Percentiles rank a stretch among this genome's conserved stretches.
Conservation (phyloP, 2,888 invertebrate species). For the Idaea dimidiata region DNA sequence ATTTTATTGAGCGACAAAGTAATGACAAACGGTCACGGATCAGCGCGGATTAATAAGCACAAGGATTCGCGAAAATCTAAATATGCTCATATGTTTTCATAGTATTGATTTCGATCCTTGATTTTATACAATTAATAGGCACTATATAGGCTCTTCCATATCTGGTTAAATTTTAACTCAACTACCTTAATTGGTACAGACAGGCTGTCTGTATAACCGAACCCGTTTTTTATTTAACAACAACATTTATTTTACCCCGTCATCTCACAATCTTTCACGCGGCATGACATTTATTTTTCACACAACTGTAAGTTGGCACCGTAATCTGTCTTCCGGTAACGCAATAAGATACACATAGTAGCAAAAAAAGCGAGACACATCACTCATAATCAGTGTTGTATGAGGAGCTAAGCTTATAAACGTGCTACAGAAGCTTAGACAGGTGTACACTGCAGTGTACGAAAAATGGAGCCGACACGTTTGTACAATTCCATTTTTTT, state of each 20-base stretch:
- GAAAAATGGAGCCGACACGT: background rate
- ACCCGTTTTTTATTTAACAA: background rate
- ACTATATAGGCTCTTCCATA: too few relatives aligned
- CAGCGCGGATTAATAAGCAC: too few relatives aligned
- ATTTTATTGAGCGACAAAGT: too few relatives aligned
- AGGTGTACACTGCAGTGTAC: constrained; percentile 17
- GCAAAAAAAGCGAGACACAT: constrained; percentile 30
- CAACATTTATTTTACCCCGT: background rate
- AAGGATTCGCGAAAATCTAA: too few relatives aligned
- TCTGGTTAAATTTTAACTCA: too few relatives aligned
- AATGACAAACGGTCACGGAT: too few relatives aligned
- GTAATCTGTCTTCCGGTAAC: constrained; percentile 14
- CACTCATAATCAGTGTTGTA: constrained; percentile 32
- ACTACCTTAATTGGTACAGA: too few relatives aligned
- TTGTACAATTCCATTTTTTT: too few relatives aligned
- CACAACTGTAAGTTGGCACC: background rate
- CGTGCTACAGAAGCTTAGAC: constrained; percentile 20
- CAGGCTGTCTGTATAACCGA: background rate
- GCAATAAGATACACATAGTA: constrained; percentile 27
- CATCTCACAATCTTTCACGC: background rate
- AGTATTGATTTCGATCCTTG: too few relatives aligned
- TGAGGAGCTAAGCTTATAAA: constrained; percentile 21
- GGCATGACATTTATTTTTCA: constrained; percentile 1
- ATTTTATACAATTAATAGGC: too few relatives aligned
- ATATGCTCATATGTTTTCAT: too few relatives aligned